Base-by-base conservation (phyloP, 2,797 vertebrate genomes). In the Chanos chanos region DNA sequence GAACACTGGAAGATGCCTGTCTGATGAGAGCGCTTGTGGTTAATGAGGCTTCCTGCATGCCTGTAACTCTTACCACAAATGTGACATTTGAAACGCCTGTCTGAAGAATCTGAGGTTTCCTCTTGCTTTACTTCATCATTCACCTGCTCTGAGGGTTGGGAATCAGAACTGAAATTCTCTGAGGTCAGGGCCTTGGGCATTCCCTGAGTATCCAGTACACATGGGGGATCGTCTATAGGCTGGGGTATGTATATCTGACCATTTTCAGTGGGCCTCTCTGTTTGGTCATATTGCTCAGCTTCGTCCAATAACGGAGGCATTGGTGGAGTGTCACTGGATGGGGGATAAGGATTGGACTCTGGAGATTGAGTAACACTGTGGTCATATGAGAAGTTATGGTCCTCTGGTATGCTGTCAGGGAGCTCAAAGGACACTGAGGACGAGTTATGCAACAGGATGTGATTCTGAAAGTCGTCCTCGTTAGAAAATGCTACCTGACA, bases 11-110 rank as follows among this genome's bases (percentile, higher is more conserved):
- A 96, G 69, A 90, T 83, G 16, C 94, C 94, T 0, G 92, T 91
- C 73, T 92, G 91, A 72, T 97, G 94, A n/a, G 92, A 95, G 60
- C 92, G 87, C 61, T 92, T 93, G 83, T 97, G 94, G 80, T 95
- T 95, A 61, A 94, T 92, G 15, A 96, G 84, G 77, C 94, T 97
- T 43, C 94, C 94, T 0, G 92, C 92, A 70, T 95, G 94, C 6
- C 94, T 86, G 78, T 97, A 96, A 66, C 91, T 92, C 75, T 93
- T 93, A 8, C 89, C 84, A 28, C 94, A 96, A 43, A 92, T 79
- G 13, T 81, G 79, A 66, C 94, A 96, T 71, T 87, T 91, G 74
- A 93, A 96, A 2, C 91, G 91, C 4, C 93, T 90, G 56, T 91
- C 80, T 8, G 74, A 75, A 51, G 58, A 50, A 3, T 61, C 53